These are phyloP conservation scores for Mesitornis unicolor DNA, from an alignment of 2,113 vertebrate species.

Conservation along the genomic window DNA sequence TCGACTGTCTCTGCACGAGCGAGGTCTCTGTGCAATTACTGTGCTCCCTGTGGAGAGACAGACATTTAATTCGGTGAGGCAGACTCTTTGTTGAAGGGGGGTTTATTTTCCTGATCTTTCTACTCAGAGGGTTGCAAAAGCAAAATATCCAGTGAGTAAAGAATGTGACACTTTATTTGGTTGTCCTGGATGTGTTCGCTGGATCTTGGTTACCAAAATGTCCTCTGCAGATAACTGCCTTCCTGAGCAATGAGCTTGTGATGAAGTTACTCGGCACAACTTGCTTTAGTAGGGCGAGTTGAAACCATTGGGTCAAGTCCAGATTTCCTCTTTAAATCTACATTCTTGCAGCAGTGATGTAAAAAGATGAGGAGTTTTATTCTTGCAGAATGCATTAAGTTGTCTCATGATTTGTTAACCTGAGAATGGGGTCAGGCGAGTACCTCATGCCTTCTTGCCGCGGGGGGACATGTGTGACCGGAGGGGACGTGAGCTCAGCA, in stretches of 20 bases:
- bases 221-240: not conserved
- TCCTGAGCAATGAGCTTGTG: not conserved
- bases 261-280: not conserved
- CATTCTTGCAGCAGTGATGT: not conserved
- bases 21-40: conserved; percentile 30
- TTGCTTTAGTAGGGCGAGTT: not conserved
- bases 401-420: not conserved
- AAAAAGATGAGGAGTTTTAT: not conserved
- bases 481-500: not conserved
- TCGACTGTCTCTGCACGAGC: not conserved
- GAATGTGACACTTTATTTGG: not conserved
- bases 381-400: not conserved
- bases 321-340: not conserved
- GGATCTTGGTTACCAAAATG: not conserved
- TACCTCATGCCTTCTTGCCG: rapidly evolving
- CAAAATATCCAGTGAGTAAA: not conserved
- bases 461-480: rapidly evolving
- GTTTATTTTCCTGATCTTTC: conserved; percentile 35
- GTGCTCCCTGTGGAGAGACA: conserved; percentile 32
- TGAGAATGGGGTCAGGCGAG: not conserved
- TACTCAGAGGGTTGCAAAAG: not conserved
- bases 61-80: conserved; percentile 20
- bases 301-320: not conserved
- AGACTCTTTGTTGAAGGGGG: not conserved
- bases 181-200: not conserved